Base-by-base conservation (phyloP, 2,888 invertebrate genomes). In the Herminia tarsipennalis region DNA sequence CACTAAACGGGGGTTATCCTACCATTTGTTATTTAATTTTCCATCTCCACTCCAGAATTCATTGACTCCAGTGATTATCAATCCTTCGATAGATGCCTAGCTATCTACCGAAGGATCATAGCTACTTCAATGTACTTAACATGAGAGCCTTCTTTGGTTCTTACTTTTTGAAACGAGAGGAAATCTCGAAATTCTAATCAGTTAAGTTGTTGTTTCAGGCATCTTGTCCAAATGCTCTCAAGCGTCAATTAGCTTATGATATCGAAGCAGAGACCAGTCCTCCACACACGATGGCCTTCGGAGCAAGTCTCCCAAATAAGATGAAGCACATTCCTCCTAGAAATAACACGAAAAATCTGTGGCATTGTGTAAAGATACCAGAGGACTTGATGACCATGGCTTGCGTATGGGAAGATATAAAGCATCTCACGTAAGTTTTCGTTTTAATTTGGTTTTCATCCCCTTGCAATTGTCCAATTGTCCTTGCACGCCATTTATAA, bases 371-470 rank as follows among this genome's bases (percentile, higher is more conserved):
- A 40, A 73, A 87, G 49, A 92, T 94, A 32, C 94, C 93, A 0
- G 82, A 91, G 35, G 93, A 94, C 29, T 73, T 95, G 10, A 88
- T 91, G 42, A 83, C 90, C 0, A 94, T 94, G 94, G 84, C 93
- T 0, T 86, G 88, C 30, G 93, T 94, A 1, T 94, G 93, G 93
- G 88, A 92, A 8, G 93, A 92, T n/a, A 93, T 95, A 28, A 88
- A 92, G 12, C 88, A 94, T 73, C 83, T 95, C 3, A 92, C 92
- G 93, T 93, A 54, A 76, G 83, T 66, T 5, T 4, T 29, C 2
- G 6, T n/a, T 9, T 3, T 16, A 12, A 3, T 28, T 14, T 6
- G 8, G 8, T 2, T 13, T 28, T 0, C n/a, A 14, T 10, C 2
- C 5, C n/a, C 12, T 25, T 3, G 1, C 9, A 6, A 5, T 6